Evolutionary conservation across 2,113 vertebrate genomes (phyloP).

Genomic region (Helogale parvula): DNA sequence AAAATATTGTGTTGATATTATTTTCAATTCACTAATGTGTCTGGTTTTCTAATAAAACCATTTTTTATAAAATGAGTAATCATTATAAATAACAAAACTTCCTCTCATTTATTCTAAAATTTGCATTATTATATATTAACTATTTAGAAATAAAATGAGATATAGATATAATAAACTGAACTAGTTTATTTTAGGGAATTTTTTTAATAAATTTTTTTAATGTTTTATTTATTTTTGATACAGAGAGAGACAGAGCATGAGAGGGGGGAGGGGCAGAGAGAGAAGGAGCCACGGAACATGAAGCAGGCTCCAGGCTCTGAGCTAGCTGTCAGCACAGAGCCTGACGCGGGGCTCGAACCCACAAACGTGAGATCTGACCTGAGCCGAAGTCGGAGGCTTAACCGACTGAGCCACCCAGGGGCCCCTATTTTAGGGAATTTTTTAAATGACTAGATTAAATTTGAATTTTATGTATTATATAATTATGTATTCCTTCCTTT

Average conservation of each 20-base stretch:
- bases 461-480: neutral
- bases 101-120: slow-evolving; percentile 14
- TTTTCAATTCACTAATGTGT: neutral
- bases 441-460: neutral
- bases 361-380: too few relatives aligned
- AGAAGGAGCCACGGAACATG: too few relatives aligned
- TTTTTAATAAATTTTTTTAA: too few relatives aligned
- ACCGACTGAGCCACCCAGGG: too few relatives aligned
- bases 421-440: slow-evolving; percentile 28
- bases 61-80: slow-evolving; percentile 42
- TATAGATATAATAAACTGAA: neutral
- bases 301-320: too few relatives aligned
- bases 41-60: neutral
- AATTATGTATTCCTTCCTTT: slow-evolving; percentile 17
- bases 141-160: slow-evolving; percentile 45
- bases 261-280: too few relatives aligned
- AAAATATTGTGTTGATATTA: neutral
- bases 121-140: neutral
- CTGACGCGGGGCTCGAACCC: too few relatives aligned
- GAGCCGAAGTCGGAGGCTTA: too few relatives aligned
- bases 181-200: slow-evolving; percentile 23
- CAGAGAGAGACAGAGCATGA: too few relatives aligned
- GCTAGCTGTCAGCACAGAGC: too few relatives aligned
- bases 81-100: neutral
- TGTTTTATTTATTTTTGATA: too few relatives aligned